Evolutionary conservation across 2,113 vertebrate genomes (phyloP).

Genomic region (Silurus asotus): DNA sequence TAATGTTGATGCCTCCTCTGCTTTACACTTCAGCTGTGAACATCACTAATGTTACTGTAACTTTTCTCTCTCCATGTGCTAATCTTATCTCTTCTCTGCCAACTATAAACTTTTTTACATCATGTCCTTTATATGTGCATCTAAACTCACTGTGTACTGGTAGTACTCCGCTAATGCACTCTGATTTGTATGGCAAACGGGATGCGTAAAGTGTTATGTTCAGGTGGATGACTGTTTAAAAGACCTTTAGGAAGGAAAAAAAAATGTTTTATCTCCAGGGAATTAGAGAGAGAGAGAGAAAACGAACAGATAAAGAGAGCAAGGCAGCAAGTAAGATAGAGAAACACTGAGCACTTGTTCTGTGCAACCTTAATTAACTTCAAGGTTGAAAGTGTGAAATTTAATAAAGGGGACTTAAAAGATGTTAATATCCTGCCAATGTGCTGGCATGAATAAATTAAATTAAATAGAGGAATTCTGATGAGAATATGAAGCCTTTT

Average conservation of each 20-base stretch:
- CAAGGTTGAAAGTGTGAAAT: conserved; percentile 76
- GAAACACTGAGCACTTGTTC: conserved; percentile 52
- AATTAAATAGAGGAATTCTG: conserved; percentile 58
- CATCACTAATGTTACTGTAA: neutral
- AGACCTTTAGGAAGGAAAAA: conserved; percentile 33
- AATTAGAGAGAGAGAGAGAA: neutral
- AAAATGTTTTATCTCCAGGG: neutral
- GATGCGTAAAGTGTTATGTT: conserved; percentile 12
- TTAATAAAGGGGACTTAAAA: conserved; percentile 77
- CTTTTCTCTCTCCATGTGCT: conserved; percentile 3
- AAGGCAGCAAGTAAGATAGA: neutral
- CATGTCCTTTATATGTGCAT: neutral
- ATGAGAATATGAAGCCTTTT: conserved; percentile 1
- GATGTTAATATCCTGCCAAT: conserved; percentile 74
- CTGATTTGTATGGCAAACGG: conserved; percentile 25
- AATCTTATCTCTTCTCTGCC: neutral
- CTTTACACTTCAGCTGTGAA: conserved; percentile 7
- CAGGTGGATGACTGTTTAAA: conserved; percentile 37
- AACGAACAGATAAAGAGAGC: conserved; percentile 6
- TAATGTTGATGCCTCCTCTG: neutral
- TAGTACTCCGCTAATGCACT: neutral
- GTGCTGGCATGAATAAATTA: conserved; percentile 69
- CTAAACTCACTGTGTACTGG: neutral
- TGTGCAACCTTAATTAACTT: conserved; percentile 77
- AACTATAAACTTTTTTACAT: neutral